Evolutionary conservation across 2,797 vertebrate species (phyloP).

Genomic region (Syngnathus acus): DNA sequence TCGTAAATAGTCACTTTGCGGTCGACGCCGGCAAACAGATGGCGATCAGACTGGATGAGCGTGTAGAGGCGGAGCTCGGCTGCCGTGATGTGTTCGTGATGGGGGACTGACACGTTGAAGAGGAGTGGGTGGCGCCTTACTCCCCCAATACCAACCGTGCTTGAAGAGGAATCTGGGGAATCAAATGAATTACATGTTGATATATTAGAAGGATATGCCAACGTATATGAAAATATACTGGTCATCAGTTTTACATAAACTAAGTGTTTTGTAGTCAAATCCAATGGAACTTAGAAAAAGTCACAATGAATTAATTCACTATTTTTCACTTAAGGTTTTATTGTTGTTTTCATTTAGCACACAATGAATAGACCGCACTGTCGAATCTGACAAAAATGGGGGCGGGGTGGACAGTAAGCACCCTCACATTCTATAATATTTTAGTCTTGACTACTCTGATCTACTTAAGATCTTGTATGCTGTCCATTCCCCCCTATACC

Average conservation of each 20-base stretch:
- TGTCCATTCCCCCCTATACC: not conserved
- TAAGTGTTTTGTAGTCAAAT: not conserved
- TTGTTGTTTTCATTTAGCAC: too few species aligned
- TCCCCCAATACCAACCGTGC: constrained; percentile 63
- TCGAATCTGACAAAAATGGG: too few species aligned
- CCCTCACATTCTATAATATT: too few species aligned
- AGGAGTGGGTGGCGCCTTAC: constrained; percentile 84
- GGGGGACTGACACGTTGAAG: constrained; percentile 91
- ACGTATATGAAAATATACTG: not conserved
- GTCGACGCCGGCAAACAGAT: constrained; percentile 80
- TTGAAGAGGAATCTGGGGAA: constrained; percentile 75
- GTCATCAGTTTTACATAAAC: too few species aligned
- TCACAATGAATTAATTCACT: too few species aligned
- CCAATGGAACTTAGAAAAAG: too few species aligned
- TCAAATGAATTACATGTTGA: not conserved
- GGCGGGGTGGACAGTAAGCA: too few species aligned
- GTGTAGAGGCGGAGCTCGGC: constrained; percentile 92
- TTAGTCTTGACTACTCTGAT: too few species aligned
- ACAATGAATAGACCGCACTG: too few species aligned
- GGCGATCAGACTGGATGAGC: constrained; percentile 80
- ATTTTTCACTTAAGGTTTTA: too few species aligned
- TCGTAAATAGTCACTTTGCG: constrained; percentile 88
- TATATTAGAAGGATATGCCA: not conserved
- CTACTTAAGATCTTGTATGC: too few species aligned
- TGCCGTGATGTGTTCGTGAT: constrained; percentile 84